These are phyloP conservation scores for Gasterosteus aculeatus DNA, from an alignment of 2,113 vertebrate species.

Conservation along the genomic window DNA sequence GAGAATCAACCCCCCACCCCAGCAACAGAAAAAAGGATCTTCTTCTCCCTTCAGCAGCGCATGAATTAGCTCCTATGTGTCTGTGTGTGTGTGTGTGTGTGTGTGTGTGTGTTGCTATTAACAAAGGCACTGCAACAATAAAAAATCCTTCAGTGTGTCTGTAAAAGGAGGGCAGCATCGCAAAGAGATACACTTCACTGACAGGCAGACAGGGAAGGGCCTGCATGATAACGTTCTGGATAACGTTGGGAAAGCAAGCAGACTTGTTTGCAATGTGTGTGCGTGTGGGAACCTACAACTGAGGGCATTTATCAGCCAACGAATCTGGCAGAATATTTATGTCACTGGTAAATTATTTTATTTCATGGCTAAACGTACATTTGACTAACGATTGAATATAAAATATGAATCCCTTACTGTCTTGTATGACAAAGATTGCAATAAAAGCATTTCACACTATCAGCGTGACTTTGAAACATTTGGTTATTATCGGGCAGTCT, in stretches of 20 bases:
- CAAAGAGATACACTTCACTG: constrained; percentile 23
- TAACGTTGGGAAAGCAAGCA: constrained; percentile 68
- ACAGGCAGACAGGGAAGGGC: constrained; percentile 14
- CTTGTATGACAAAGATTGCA: background rate
- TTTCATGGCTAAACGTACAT: constrained; percentile 26
- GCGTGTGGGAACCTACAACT: constrained; percentile 33
- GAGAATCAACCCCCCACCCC: constrained; percentile 65
- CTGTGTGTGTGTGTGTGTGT: too few species aligned
- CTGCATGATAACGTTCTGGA: constrained; percentile 58
- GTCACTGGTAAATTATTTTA: background rate
- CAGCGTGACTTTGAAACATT: background rate
- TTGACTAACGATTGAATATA: background rate
- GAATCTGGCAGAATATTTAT: constrained; percentile 31
- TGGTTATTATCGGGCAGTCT: background rate
- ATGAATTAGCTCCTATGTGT: constrained; percentile 53
- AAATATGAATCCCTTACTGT: background rate
- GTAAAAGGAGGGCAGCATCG: constrained; percentile 7
- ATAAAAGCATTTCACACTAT: background rate
- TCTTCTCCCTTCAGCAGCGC: constrained; percentile 41
- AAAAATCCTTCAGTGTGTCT: constrained; percentile 36
- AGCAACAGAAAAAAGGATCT: constrained; percentile 54
- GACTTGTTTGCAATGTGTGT: constrained; percentile 60
- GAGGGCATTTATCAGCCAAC: constrained; percentile 42
- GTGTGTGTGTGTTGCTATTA: constrained; percentile 47
- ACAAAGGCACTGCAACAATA: constrained; percentile 27